These are phyloP conservation scores for Macrostomum lignano DNA, from an alignment of 1,140 invertebrate species.

Conservation along the genomic window DNA sequence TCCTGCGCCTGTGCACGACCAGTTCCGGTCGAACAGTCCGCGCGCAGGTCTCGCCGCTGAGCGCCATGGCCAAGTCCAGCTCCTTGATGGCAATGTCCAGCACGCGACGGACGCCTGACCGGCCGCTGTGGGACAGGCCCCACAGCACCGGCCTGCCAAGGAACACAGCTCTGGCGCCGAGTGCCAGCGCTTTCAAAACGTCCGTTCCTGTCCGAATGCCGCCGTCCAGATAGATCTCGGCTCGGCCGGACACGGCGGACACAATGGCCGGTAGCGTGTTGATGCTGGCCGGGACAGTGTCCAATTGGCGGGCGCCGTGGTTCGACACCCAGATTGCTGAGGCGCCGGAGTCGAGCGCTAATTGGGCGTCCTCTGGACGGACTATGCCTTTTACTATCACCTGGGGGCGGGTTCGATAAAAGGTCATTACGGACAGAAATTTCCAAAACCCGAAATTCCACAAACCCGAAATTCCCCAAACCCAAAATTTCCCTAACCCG, in stretches of 20 bases:
- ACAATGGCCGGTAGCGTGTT: slow-evolving; percentile 57
- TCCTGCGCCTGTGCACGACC: no score
- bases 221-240: slow-evolving; percentile 56
- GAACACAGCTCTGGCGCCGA: slow-evolving; percentile 58
- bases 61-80: no score
- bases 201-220: slow-evolving; percentile 55
- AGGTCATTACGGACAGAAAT: no score
- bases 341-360: slow-evolving; percentile 42
- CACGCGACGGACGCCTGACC: no score
- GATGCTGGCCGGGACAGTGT: slow-evolving; percentile 40
- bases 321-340: slow-evolving; percentile 57
- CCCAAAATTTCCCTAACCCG: no score
- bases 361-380: slow-evolving; percentile 49
- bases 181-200: slow-evolving; percentile 58
- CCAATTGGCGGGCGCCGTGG: slow-evolving; percentile 61
- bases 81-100: no score
- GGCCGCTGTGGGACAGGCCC: no score
- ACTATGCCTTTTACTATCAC: slow-evolving; percentile 53
- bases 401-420: no score
- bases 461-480: no score
- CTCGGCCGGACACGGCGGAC: slow-evolving; percentile 38
- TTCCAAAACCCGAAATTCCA: no score
- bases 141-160: slow-evolving; percentile 58
- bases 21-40: no score
- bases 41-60: no score